Percentiles rank a stretch among this genome's conserved stretches.
phyloP scores from a whole-genome alignment of 2,888 invertebrate genomes.

The Junonia oenone region DNA sequence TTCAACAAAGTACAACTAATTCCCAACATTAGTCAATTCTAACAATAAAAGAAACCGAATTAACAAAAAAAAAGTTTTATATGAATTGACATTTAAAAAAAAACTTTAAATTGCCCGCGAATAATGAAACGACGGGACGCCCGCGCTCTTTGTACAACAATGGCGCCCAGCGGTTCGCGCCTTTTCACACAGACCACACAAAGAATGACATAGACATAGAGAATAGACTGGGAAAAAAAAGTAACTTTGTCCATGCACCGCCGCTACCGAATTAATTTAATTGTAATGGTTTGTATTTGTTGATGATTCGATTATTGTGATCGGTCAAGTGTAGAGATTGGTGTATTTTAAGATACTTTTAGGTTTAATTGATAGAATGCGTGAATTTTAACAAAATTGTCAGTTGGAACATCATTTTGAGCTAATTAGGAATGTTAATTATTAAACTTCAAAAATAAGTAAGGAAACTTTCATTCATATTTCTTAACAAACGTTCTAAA shows the following conservation, averaged over 20 bases:
- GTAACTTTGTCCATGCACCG: conserved; percentile 41
- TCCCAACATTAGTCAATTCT: neutral
- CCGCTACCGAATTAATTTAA: conserved; percentile 61
- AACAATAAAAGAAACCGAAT: conserved; percentile 31
- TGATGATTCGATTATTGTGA: conserved; percentile 43
- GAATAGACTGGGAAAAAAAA: conserved; percentile 52
- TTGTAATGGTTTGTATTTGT: conserved; percentile 28
- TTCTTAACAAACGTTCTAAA: too few species aligned
- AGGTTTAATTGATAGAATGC: too few species aligned
- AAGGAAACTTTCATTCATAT: too few species aligned
- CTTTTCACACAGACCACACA: conserved; percentile 50
- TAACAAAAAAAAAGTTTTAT: conserved; percentile 46
- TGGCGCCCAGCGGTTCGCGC: conserved; percentile 64
- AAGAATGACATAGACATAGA: conserved; percentile 67
- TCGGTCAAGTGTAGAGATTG: conserved; percentile 34
- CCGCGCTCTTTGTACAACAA: conserved; percentile 66
- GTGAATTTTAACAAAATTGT: too few species aligned
- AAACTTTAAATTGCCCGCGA: conserved; percentile 62
- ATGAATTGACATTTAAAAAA: conserved; percentile 56
- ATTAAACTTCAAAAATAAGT: too few species aligned
- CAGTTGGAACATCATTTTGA: too few species aligned
- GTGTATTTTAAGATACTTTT: too few species aligned
- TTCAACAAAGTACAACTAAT: neutral
- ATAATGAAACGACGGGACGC: conserved; percentile 67
- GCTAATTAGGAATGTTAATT: too few species aligned